These are phyloP conservation scores for Cyprinodon diabolis DNA, from an alignment of 2,797 vertebrate species.

Conservation along the genomic window DNA sequence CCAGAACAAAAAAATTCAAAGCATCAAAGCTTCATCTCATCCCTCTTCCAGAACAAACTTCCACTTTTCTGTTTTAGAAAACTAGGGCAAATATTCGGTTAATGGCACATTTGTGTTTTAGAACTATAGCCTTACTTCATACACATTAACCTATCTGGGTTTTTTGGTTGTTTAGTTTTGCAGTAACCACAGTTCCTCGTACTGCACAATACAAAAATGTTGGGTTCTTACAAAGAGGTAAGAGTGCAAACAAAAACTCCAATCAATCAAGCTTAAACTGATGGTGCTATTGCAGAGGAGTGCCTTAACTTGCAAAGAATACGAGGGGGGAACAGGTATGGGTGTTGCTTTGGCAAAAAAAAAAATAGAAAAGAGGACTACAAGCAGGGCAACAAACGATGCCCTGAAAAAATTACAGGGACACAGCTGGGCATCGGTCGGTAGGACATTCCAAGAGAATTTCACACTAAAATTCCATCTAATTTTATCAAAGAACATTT, in stretches of 20 bases:
- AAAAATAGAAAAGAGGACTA: neutral
- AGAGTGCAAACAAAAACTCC: neutral
- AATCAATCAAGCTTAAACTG: neutral
- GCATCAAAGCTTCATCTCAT: neutral
- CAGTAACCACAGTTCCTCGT: slow-evolving; percentile 1
- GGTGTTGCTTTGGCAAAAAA: neutral
- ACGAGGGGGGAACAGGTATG: neutral
- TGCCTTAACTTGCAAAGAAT: neutral
- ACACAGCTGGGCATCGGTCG: neutral
- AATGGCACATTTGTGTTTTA: neutral
- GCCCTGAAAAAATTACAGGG: no score
- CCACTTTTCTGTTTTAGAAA: neutral
- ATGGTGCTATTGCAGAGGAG: neutral
- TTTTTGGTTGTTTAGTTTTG: slow-evolving; percentile 1
- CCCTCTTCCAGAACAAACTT: neutral
- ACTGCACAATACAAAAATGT: slow-evolving; percentile 38
- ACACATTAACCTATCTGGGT: neutral
- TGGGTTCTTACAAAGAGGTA: slow-evolving; percentile 33
- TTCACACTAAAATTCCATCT: no score
- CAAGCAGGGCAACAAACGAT: neutral
- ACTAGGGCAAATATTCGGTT: neutral
- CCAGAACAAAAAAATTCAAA: neutral
- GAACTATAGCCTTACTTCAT: neutral
- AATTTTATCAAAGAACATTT: neutral
- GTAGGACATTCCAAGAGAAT: neutral